These are phyloP conservation scores for Strix aluco DNA, from an alignment of 2,113 vertebrate species.

Conservation along the genomic window DNA sequence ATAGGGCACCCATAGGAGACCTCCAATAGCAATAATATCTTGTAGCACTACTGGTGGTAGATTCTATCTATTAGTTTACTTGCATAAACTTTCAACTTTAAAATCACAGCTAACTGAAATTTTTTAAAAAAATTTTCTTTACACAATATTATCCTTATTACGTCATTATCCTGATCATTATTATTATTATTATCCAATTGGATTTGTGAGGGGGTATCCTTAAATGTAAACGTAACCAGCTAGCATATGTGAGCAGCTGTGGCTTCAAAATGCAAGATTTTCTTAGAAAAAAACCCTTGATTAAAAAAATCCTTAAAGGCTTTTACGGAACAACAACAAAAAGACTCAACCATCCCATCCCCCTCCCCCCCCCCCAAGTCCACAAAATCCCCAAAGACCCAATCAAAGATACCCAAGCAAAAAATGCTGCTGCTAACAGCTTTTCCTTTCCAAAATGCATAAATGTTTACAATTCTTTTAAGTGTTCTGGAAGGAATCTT, in stretches of 20 bases:
- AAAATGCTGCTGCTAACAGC: background rate
- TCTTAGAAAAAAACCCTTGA: rapidly evolving
- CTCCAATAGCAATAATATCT: background rate
- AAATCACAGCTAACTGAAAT: background rate
- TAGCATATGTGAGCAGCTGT: background rate
- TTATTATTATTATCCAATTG: background rate
- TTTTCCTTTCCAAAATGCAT: background rate
- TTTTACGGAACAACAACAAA: background rate
- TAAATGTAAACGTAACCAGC: background rate
- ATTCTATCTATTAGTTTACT: background rate
- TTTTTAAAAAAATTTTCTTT: too few relatives aligned
- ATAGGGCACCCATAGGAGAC: background rate
- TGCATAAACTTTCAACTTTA: background rate
- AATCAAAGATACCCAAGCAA: background rate
- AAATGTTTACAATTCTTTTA: background rate
- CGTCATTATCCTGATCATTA: background rate
- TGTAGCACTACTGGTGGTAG: background rate
- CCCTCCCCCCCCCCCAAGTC: rapidly evolving
- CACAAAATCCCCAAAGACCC: background rate
- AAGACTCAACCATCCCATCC: background rate
- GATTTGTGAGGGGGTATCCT: background rate
- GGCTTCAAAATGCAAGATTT: background rate
- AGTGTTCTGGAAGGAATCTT: background rate
- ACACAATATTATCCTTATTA: background rate
- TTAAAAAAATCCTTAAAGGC: background rate